Evolutionary conservation across 2,888 invertebrate species (phyloP).

Genomic region (Anthophora plumipes): DNA sequence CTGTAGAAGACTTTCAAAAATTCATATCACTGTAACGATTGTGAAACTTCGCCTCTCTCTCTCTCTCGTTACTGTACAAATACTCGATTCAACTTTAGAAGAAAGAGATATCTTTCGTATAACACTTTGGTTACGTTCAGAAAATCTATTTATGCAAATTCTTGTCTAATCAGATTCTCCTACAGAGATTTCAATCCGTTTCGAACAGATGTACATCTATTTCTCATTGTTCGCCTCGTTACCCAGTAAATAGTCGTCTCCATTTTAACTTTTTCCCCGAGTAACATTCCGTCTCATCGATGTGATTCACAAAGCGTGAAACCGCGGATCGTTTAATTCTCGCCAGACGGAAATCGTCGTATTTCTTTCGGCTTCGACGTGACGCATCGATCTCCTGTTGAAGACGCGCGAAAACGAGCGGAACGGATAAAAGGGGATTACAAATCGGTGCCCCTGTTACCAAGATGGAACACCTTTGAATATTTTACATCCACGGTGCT

Average conservation of each 20-base stretch:
- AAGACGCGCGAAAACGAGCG: slow-evolving; percentile 42
- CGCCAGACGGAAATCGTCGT: not conserved
- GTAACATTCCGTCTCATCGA: not conserved
- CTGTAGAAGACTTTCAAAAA: too few species aligned
- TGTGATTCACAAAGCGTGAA: not conserved
- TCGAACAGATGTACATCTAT: not conserved
- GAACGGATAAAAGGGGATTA: slow-evolving; percentile 52
- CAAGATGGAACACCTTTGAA: slow-evolving; percentile 47
- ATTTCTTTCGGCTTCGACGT: not conserved
- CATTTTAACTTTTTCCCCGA: not conserved
- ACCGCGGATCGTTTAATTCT: not conserved
- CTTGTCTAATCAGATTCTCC: not conserved
- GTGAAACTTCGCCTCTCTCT: too few species aligned
- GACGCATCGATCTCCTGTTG: slow-evolving; percentile 37
- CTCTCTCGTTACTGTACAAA: too few species aligned
- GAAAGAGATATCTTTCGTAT: too few species aligned
- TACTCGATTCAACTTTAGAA: too few species aligned
- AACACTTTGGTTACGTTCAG: too few species aligned
- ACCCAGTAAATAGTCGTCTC: slow-evolving; percentile 19
- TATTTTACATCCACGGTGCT: slow-evolving; percentile 59
- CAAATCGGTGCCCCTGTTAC: slow-evolving; percentile 51
- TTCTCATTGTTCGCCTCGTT: slow-evolving; percentile 7
- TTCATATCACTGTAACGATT: too few species aligned
- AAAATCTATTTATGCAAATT: too few species aligned
- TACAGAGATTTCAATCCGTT: not conserved